Conservation (phyloP, 2,113 vertebrate genomes). For the Neotragus moschatus region DNA sequence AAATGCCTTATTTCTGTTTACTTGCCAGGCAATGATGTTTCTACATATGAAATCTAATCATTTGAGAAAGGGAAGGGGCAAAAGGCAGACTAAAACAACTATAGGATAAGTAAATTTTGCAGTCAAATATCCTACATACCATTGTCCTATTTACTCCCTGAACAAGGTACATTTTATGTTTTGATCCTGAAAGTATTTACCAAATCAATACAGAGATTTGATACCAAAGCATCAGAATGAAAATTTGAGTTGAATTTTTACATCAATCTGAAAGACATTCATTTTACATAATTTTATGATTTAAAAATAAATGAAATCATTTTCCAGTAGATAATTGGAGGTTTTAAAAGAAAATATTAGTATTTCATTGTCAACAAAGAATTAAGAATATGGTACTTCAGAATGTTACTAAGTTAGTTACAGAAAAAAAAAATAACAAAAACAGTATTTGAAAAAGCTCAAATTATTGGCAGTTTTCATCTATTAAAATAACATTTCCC, state of each 20-base stretch:
- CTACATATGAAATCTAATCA: not conserved
- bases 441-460: not conserved
- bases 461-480: not conserved
- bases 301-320: constrained; percentile 2
- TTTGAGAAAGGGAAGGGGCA: not conserved
- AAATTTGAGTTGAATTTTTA: not conserved
- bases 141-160: not conserved
- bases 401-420: not conserved
- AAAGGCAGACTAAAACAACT: not conserved
- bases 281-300: not conserved
- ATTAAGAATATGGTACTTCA: not conserved
- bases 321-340: not conserved
- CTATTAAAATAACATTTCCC: not conserved
- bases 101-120: not conserved
- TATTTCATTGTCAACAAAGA: not conserved
- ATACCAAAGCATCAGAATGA: not conserved
- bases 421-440: not conserved
- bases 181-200: not conserved
- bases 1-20: not conserved
- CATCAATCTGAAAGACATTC: not conserved
- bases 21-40: not conserved
- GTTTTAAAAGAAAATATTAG: not conserved
- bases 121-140: not conserved
- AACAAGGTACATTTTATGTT: not conserved
- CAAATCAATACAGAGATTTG: not conserved